A percentile compares a stretch with the other conserved stretches of the same genome.
Evolutionary conservation across 2,797 vertebrate genomes (phyloP).

Genomic region (Rachycentron canadum): DNA sequence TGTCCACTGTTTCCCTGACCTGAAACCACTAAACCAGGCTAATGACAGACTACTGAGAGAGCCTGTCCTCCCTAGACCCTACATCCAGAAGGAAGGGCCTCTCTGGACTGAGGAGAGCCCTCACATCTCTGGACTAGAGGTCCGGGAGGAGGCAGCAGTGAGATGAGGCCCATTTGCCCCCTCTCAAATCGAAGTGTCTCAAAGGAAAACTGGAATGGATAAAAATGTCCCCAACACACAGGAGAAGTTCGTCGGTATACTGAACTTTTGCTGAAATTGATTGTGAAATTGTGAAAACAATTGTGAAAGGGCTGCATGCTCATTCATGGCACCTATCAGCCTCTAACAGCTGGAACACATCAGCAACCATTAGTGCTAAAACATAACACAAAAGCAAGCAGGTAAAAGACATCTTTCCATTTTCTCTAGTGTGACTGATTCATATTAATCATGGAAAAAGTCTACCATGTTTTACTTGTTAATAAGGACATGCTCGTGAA

Average conservation of each 20-base stretch:
- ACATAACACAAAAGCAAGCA: neutral
- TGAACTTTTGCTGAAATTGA: neutral
- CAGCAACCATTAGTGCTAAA: neutral
- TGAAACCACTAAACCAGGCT: conserved; percentile 28
- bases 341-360: neutral
- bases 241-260: neutral
- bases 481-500: neutral
- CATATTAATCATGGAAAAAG: neutral
- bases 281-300: neutral
- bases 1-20: conserved; percentile 81
- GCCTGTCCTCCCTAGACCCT: conserved; percentile 14
- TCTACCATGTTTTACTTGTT: neutral
- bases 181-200: neutral
- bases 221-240: fast-evolving
- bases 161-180: conserved; percentile 29
- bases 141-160: conserved; percentile 17
- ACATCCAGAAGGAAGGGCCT: neutral
- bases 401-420: neutral
- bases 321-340: no score
- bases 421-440: neutral
- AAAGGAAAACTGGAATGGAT: neutral
- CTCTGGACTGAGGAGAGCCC: neutral
- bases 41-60: conserved; percentile 20
- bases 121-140: neutral
- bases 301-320: neutral